These are phyloP conservation scores for Brachyhypopomus gauderio DNA, from an alignment of 2,113 vertebrate species.

Conservation along the genomic window DNA sequence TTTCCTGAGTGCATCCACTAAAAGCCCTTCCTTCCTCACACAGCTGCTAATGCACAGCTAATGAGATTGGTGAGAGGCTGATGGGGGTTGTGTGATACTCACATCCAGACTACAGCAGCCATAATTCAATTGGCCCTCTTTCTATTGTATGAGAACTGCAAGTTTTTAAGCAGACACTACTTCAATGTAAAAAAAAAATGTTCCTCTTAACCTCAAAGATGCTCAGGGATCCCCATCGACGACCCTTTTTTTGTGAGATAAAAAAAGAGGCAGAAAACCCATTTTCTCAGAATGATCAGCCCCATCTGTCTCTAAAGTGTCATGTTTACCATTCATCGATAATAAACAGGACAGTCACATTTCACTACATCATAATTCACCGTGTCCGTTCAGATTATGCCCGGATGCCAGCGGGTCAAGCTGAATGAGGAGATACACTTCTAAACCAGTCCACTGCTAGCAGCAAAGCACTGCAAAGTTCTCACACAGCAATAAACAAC, in stretches of 20 bases:
- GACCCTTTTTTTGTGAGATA: neutral
- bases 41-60: slow-evolving; percentile 87
- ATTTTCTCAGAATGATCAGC: neutral
- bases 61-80: slow-evolving; percentile 89
- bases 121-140: slow-evolving; percentile 86
- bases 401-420: slow-evolving; percentile 8
- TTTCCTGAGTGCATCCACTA: slow-evolving; percentile 66
- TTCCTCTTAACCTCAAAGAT: slow-evolving; percentile 17
- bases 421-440: slow-evolving; percentile 4
- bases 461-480: slow-evolving; percentile 21
- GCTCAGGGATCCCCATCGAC: slow-evolving; percentile 9
- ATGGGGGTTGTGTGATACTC: slow-evolving; percentile 85
- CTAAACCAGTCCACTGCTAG: neutral
- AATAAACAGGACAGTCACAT: slow-evolving; percentile 7
- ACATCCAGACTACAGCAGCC: slow-evolving; percentile 89
- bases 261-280: neutral
- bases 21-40: slow-evolving; percentile 71
- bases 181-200: neutral
- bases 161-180: slow-evolving; percentile 37
- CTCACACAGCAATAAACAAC: slow-evolving; percentile 27
- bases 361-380: slow-evolving; percentile 18
- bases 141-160: slow-evolving; percentile 41
- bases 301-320: neutral
- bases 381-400: slow-evolving; percentile 22
- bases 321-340: slow-evolving; percentile 4